Evolutionary conservation across 1,140 invertebrate species (phyloP).

Genomic region (Drosophila equinoxialis): DNA sequence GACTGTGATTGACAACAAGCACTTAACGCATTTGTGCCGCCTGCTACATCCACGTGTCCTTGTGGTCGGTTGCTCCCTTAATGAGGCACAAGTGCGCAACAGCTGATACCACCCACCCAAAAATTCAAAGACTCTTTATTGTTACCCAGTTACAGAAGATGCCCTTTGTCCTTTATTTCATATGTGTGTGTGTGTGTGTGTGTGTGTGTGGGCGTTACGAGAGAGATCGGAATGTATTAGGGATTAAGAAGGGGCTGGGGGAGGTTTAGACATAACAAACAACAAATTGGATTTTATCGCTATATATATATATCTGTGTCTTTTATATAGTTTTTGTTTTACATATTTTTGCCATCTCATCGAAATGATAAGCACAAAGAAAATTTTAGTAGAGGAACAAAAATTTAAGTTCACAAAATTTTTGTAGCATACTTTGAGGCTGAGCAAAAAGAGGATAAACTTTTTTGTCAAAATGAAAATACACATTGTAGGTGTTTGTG

Average conservation of each 20-base stretch:
- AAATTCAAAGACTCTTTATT: slow-evolving; percentile 20
- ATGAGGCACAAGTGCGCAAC: slow-evolving; percentile 76
- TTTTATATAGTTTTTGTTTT: slow-evolving; percentile 54
- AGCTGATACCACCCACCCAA: slow-evolving; percentile 42
- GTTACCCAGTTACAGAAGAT: slow-evolving; percentile 46
- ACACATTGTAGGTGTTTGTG: background rate
- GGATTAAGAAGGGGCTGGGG: background rate
- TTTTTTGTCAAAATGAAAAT: slow-evolving; percentile 9
- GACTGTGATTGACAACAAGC: slow-evolving; percentile 73
- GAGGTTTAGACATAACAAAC: slow-evolving; percentile 26
- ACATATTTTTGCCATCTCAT: slow-evolving; percentile 46
- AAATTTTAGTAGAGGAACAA: background rate
- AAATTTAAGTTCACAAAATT: slow-evolving; percentile 3
- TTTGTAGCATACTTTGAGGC: slow-evolving; percentile 8
- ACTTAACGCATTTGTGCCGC: slow-evolving; percentile 67
- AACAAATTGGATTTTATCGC: slow-evolving; percentile 50
- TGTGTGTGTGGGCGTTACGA: background rate
- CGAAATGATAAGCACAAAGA: slow-evolving; percentile 41
- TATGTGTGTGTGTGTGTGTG: slow-evolving; percentile 15
- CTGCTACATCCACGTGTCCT: slow-evolving; percentile 12
- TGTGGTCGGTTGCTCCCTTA: slow-evolving; percentile 33
- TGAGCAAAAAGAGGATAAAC: background rate
- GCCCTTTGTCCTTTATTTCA: slow-evolving; percentile 50
- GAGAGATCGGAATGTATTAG: background rate
- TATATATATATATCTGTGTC: slow-evolving; percentile 27